Evolutionary conservation across 1,140 invertebrate genomes (phyloP).

Genomic region (Bombus affinis): DNA sequence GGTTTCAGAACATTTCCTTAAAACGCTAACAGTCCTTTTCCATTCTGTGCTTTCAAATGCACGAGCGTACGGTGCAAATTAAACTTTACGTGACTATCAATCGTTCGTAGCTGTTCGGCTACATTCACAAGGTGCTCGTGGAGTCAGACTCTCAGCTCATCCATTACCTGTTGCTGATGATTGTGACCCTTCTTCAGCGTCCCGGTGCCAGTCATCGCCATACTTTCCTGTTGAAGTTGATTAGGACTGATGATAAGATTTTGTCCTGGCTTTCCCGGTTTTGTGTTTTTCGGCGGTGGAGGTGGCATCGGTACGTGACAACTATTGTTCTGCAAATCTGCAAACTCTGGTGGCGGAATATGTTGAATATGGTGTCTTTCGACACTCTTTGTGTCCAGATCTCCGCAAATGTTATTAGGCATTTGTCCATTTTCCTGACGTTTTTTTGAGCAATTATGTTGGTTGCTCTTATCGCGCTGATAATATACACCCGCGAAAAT

Average conservation of each 20-base stretch:
- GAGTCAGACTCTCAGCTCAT: constrained; percentile 91
- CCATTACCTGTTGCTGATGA: constrained; percentile 84
- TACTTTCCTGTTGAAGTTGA: constrained; percentile 85
- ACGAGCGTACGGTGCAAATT: not conserved
- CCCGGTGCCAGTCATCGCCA: constrained; percentile 84
- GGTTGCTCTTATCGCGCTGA: constrained; percentile 91
- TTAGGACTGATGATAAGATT: constrained; percentile 82
- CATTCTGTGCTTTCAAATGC: not conserved
- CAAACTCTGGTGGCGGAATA: constrained; percentile 89
- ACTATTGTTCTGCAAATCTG: constrained; percentile 88
- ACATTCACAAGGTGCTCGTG: constrained; percentile 44
- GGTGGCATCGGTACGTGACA: constrained; percentile 87
- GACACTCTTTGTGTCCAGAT: constrained; percentile 87
- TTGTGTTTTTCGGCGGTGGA: constrained; percentile 88
- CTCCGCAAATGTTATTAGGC: constrained; percentile 92
- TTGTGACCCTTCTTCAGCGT: constrained; percentile 87
- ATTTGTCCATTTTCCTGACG: constrained; percentile 92
- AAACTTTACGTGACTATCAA: not conserved
- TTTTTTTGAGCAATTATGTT: constrained; percentile 86
- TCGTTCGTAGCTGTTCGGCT: not conserved
- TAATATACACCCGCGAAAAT: constrained; percentile 97
- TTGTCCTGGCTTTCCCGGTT: constrained; percentile 84
- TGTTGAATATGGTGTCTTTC: constrained; percentile 89
- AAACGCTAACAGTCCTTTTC: no score
- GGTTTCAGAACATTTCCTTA: not conserved